These are phyloP conservation scores for Scartelaos histophorus DNA, from an alignment of 2,113 vertebrate genomes.

Conservation along the genomic window DNA sequence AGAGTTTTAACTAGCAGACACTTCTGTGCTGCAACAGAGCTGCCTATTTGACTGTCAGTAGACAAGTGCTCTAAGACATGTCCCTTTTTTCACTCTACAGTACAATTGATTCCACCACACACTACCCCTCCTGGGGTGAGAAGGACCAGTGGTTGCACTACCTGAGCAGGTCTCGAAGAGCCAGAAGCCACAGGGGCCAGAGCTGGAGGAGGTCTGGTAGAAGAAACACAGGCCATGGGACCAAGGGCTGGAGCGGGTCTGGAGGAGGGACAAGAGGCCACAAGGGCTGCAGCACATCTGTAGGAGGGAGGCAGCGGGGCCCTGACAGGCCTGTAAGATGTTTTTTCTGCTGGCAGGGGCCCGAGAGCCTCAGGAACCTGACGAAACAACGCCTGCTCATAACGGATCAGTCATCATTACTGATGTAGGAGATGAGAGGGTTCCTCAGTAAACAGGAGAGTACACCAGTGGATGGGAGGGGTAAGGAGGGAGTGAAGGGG, in stretches of 20 bases:
- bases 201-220: background rate
- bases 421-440: background rate
- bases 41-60: no score
- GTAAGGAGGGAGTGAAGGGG: no score
- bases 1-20: no score
- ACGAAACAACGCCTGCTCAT: background rate
- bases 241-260: background rate
- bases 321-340: background rate
- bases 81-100: no score
- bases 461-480: background rate
- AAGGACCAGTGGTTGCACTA: background rate
- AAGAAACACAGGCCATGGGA: background rate
- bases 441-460: background rate
- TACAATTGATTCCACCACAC: no score
- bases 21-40: no score
- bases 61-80: no score
- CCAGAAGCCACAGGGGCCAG: background rate
- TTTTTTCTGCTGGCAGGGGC: background rate
- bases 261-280: background rate
- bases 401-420: no score
- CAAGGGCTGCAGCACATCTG: background rate
- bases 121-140: no score
- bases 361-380: background rate
- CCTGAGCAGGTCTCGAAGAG: background rate
- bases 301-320: background rate